phyloP scores from a whole-genome alignment of 2,797 vertebrate species.

The Botia almorhae region DNA sequence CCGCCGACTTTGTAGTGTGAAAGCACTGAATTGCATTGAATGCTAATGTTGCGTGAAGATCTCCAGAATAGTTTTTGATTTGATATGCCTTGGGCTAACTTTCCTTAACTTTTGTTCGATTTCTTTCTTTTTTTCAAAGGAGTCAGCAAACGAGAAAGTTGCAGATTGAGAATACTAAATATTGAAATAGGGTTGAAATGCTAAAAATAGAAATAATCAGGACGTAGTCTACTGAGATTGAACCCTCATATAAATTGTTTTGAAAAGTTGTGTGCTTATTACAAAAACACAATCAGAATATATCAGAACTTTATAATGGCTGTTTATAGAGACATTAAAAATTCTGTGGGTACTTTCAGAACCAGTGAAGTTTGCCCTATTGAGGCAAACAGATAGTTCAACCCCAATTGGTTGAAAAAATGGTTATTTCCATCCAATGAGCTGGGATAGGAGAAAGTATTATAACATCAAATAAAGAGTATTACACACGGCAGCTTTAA shows the following conservation, averaged over 20 bases:
- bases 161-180: slow-evolving; percentile 10
- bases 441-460: background rate
- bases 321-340: background rate
- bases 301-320: background rate
- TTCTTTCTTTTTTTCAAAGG: slow-evolving; percentile 8
- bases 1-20: slow-evolving; percentile 14
- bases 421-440: background rate
- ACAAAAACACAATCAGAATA: background rate
- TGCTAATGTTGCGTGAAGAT: background rate
- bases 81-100: slow-evolving; percentile 10
- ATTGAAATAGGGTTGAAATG: background rate
- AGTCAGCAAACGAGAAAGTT: slow-evolving; percentile 1
- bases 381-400: too few species aligned
- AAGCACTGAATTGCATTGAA: background rate
- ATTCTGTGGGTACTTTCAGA: background rate
- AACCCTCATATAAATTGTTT: background rate
- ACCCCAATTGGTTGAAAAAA: background rate
- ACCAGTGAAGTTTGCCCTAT: background rate
- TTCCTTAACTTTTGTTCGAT: slow-evolving; percentile 13
- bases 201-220: background rate
- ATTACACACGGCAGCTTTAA: background rate
- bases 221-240: background rate
- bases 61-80: slow-evolving; percentile 25
- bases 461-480: background rate
- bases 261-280: background rate